Base-by-base conservation (phyloP, 2,888 invertebrate genomes). In the Coecobrya sp. region DNA sequence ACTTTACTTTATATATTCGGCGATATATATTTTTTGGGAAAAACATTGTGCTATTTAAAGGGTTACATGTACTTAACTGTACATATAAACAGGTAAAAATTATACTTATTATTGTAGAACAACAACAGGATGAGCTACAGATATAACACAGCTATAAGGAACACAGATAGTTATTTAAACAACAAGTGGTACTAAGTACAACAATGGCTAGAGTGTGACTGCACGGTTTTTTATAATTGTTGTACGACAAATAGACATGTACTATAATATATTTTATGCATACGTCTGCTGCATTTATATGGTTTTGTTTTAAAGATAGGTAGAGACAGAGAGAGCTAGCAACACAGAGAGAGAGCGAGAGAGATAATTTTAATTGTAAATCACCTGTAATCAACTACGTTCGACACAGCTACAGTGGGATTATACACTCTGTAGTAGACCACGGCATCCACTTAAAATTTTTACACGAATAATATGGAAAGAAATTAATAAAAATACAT, bases 361-460 rank as follows among this genome's bases (percentile, higher is more conserved):
- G 27, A 82, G 19, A 36, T 52, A 49, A 49, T 70, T 22, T 76
- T 19, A 11, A 36, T 76, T 36, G 19, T 36, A 87, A 87, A 79
- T 86, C 90, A 94, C 93, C 93, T 95, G 90, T 89, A 94, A 89
- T 94, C 93, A 76, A 94, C 94, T 76, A 94, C 94, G 87, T 94
- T 94, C 52, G 93, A 93, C 73, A 94, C 93, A 52, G 95, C 95
- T 95, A 95, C 95, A 79, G 95, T 95, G 27, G 95, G 95, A 93
- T 95, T 95, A 94, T 95, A 95, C 52, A 99, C 99, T 81, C 98
- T 97, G 96, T 98, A 98, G 96, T 98, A 98, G 11, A 98, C 98
- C 82, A 98, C 98, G 36, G 99, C 99, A 95, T 99, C 99, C 65
- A 99, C 89, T 89, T 82, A 70, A 89, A 89, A 89, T 27, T 86